phyloP scores from a whole-genome alignment of 2,888 invertebrate genomes.

The Caenorhabditis sulstoni region DNA sequence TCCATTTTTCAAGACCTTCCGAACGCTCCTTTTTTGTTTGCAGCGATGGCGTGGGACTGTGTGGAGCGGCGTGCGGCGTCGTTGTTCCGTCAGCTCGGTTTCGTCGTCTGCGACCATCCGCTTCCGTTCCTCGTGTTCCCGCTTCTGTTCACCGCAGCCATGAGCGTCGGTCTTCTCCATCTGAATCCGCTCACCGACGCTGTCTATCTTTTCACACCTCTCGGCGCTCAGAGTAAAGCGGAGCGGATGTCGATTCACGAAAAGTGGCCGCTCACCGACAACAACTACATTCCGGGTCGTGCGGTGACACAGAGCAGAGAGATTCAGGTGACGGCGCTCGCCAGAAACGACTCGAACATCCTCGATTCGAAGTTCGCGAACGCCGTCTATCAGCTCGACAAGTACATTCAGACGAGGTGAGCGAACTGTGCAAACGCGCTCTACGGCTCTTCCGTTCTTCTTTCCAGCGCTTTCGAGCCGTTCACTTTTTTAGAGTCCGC shows the following conservation, averaged over 20 bases:
- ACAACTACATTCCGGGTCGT: conserved; percentile 80
- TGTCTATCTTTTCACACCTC: conserved; percentile 80
- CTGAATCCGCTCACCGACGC: conserved; percentile 77
- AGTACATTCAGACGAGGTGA: conserved; percentile 72
- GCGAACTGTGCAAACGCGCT: too few relatives aligned
- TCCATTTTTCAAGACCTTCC: not conserved
- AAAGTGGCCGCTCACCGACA: conserved; percentile 79
- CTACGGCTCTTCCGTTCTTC: too few relatives aligned
- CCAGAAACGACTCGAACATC: conserved; percentile 89
- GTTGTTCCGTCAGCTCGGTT: conserved; percentile 77
- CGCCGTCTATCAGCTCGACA: conserved; percentile 77
- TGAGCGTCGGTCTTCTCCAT: conserved; percentile 76
- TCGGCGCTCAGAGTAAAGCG: conserved; percentile 74
- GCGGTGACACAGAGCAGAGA: conserved; percentile 80
- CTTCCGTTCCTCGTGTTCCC: conserved; percentile 79
- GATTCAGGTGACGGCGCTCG: conserved; percentile 86
- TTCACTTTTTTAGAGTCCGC: conserved; percentile 54
- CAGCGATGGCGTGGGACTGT: conserved; percentile 65
- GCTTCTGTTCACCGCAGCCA: conserved; percentile 74
- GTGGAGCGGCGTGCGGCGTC: conserved; percentile 76
- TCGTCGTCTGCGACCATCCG: conserved; percentile 74
- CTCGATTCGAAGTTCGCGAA: conserved; percentile 84
- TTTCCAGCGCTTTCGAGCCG: too few relatives aligned
- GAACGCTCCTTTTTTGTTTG: conserved; percentile 3
- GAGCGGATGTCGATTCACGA: conserved; percentile 79